phyloP scores from a whole-genome alignment of 2,113 vertebrate species.

The Dunckerocampus dactyliophorus region DNA sequence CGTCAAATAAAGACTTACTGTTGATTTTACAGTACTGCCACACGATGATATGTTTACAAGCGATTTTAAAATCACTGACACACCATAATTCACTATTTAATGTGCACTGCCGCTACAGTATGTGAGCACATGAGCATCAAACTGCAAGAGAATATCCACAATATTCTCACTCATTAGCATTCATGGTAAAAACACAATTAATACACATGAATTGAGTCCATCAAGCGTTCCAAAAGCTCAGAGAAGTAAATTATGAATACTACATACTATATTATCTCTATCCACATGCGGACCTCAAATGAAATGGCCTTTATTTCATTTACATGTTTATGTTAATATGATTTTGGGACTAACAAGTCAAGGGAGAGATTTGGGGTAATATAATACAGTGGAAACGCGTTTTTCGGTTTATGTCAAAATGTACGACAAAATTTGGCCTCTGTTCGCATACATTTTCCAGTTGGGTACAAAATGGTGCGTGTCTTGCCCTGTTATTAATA shows the following conservation, averaged over 20 bases:
- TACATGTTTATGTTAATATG: no score
- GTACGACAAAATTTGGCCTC: no score
- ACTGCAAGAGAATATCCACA: constrained; percentile 17
- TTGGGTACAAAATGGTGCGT: no score
- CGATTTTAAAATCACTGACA: constrained; percentile 35
- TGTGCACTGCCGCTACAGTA: constrained; percentile 25
- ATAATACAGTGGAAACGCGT: no score
- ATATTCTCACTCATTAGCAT: constrained; percentile 32
- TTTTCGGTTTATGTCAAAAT: no score
- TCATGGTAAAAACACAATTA: constrained; percentile 30
- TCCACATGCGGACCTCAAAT: neutral
- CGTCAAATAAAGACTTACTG: constrained; percentile 21
- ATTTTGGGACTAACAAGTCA: no score
- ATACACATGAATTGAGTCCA: constrained; percentile 21
- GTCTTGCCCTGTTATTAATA: no score
- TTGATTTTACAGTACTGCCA: constrained; percentile 17
- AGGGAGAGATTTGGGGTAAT: no score
- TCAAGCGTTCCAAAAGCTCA: neutral
- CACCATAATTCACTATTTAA: constrained; percentile 48
- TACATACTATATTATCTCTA: neutral
- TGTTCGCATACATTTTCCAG: no score
- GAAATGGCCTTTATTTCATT: neutral
- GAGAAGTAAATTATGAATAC: constrained; percentile 8
- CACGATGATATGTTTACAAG: constrained; percentile 33
- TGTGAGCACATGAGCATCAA: constrained; percentile 37